A percentile compares a stretch with the other conserved stretches of the same genome.
phyloP scores from a whole-genome alignment of 2,797 vertebrate species.

The Alcedo quadribrachys region DNA sequence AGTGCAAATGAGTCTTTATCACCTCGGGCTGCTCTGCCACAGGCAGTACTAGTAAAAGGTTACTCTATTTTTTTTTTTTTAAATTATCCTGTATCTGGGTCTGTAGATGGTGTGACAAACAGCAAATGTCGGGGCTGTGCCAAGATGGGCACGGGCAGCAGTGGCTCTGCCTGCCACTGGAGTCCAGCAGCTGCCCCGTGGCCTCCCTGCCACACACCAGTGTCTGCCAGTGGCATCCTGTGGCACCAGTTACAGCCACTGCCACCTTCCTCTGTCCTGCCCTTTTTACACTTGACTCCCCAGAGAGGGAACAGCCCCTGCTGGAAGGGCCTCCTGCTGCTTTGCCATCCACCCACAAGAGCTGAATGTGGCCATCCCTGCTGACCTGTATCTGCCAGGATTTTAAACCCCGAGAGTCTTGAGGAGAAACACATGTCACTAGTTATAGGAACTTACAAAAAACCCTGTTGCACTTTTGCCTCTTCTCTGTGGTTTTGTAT shows the following conservation, averaged over 20 bases:
- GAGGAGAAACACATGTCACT: not conserved
- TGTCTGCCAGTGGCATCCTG: slow-evolving; percentile 68
- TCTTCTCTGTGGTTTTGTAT: not conserved
- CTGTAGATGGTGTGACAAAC: slow-evolving; percentile 49
- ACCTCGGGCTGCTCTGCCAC: slow-evolving; percentile 30
- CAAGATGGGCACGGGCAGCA: slow-evolving; percentile 75
- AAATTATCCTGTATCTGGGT: not conserved
- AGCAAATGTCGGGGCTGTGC: slow-evolving; percentile 53
- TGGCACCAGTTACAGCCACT: slow-evolving; percentile 23
- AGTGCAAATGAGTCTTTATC: slow-evolving; percentile 31
- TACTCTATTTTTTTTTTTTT: not conserved
- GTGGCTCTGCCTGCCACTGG: slow-evolving; percentile 88
- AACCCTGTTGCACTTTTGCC: not conserved
- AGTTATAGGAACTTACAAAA: not conserved
- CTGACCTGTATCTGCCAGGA: not conserved
- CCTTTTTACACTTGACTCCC: not conserved
- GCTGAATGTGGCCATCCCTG: fast-evolving
- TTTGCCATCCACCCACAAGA: not conserved
- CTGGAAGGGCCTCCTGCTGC: not conserved
- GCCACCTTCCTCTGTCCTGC: not conserved
- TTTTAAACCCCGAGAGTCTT: not conserved
- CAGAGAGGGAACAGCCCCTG: not conserved
- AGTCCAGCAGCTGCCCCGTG: slow-evolving; percentile 87
- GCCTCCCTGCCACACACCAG: not conserved
- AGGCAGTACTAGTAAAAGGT: slow-evolving; percentile 48